Percentiles rank a stretch among this genome's conserved stretches.
These are phyloP conservation scores for Melanargia galathea DNA, from an alignment of 2,888 invertebrate species.

Conservation along the genomic window DNA sequence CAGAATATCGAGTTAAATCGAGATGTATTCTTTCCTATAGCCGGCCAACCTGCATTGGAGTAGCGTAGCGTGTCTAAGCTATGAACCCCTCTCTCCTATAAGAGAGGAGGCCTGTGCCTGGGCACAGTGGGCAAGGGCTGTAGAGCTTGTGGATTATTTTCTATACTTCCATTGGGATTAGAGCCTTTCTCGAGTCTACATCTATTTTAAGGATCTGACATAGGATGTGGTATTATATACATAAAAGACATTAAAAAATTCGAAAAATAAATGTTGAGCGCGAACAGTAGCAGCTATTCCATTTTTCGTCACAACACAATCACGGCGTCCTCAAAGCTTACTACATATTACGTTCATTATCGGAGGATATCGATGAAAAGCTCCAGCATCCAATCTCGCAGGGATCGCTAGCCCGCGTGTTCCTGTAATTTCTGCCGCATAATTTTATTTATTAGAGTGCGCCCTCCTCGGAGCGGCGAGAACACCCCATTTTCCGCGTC, in stretches of 20 bases:
- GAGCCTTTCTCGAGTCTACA: neutral
- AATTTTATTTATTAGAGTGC: constrained; percentile 82
- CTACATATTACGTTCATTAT: constrained; percentile 78
- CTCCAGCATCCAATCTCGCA: constrained; percentile 77
- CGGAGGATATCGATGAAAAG: constrained; percentile 75
- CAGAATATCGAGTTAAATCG: too few species aligned
- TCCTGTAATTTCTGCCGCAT: constrained; percentile 82
- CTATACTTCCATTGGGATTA: neutral
- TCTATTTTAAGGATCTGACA: neutral
- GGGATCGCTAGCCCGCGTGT: constrained; percentile 73
- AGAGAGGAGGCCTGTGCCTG: too few species aligned
- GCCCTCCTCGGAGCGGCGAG: constrained; percentile 69
- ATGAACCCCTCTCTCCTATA: too few species aligned
- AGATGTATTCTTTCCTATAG: too few species aligned
- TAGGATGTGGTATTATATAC: neutral
- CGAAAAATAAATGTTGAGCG: constrained; percentile 4
- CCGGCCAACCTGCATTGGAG: too few species aligned
- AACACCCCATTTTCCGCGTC: constrained; percentile 81
- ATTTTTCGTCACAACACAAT: constrained; percentile 27
- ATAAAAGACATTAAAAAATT: constrained; percentile 4
- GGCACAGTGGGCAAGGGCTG: too few species aligned
- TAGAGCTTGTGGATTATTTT: too few species aligned
- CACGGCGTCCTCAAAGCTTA: constrained; percentile 58
- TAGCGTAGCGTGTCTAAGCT: too few species aligned
- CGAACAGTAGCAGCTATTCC: constrained; percentile 12